These are phyloP conservation scores for Philereme transversata DNA, from an alignment of 2,888 invertebrate species.

Conservation along the genomic window DNA sequence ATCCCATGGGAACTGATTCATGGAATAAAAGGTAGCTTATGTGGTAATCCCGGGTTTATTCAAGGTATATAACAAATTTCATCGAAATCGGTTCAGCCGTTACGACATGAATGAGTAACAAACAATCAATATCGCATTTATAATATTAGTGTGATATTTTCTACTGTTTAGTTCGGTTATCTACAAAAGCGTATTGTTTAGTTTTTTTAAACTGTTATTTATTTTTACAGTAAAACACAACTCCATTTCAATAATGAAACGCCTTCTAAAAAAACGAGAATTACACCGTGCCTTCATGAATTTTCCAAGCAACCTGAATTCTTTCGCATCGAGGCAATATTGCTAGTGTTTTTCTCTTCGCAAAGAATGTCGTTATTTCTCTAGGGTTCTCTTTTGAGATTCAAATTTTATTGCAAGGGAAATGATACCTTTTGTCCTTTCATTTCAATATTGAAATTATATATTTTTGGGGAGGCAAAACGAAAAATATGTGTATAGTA, in stretches of 20 bases:
- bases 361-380: constrained; percentile 8
- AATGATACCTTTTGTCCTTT: neutral
- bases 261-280: constrained; percentile 5
- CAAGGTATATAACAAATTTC: too few relatives aligned
- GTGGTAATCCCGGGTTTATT: too few relatives aligned
- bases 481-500: neutral
- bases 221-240: neutral
- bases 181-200: neutral
- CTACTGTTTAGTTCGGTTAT: neutral
- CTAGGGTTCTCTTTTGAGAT: neutral
- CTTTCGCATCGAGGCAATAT: constrained; percentile 9
- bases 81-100: too few relatives aligned
- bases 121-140: too few relatives aligned
- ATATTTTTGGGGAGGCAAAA: too few relatives aligned
- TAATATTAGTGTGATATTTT: too few relatives aligned
- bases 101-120: too few relatives aligned
- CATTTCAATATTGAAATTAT: too few relatives aligned
- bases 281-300: constrained; percentile 9
- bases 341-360: constrained; percentile 13
- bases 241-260: constrained; percentile 9
- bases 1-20: too few relatives aligned
- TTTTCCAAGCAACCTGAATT: constrained; percentile 19
- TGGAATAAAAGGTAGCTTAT: too few relatives aligned
- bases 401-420: neutral
- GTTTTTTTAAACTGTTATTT: neutral